Evolutionary conservation across 2,888 invertebrate species (phyloP).

Genomic region (Quadriops clusia): DNA sequence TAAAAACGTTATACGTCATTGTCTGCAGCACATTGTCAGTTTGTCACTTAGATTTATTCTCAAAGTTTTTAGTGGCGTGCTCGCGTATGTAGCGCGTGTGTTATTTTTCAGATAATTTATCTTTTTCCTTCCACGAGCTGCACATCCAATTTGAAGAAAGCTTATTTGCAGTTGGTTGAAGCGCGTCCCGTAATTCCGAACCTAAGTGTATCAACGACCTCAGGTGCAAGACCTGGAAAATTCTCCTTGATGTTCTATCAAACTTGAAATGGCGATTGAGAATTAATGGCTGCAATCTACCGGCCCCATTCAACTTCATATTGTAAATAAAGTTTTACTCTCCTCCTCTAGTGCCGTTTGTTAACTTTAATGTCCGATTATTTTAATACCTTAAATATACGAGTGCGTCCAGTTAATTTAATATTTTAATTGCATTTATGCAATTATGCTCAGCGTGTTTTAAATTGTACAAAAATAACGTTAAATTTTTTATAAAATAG

Average conservation of each 20-base stretch:
- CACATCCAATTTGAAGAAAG: conserved; percentile 32
- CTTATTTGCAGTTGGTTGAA: conserved; percentile 26
- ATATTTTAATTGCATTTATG: no score
- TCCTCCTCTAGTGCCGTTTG: no score
- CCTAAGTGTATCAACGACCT: conserved; percentile 23
- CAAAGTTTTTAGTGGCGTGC: neutral
- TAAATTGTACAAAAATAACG: no score
- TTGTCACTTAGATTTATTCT: conserved; percentile 31
- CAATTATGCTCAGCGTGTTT: no score
- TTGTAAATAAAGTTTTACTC: no score
- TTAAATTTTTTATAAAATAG: no score
- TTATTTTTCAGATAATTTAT: conserved; percentile 32
- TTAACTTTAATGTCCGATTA: no score
- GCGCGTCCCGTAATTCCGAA: conserved; percentile 22
- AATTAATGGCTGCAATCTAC: conserved; percentile 11
- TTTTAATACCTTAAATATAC: no score
- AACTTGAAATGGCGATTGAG: conserved; percentile 16
- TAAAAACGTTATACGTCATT: conserved; percentile 21
- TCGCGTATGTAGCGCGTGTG: conserved; percentile 16
- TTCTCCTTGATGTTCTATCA: conserved; percentile 23
- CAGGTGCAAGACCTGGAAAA: conserved; percentile 28
- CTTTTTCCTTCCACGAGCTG: conserved; percentile 29
- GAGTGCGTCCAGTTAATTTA: no score
- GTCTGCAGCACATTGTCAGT: conserved; percentile 29
- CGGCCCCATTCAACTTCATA: no score